Percentiles rank a stretch among this genome's conserved stretches.
These are phyloP conservation scores for Salvelinus alpinus DNA, from an alignment of 2,113 vertebrate genomes.

Conservation along the genomic window DNA sequence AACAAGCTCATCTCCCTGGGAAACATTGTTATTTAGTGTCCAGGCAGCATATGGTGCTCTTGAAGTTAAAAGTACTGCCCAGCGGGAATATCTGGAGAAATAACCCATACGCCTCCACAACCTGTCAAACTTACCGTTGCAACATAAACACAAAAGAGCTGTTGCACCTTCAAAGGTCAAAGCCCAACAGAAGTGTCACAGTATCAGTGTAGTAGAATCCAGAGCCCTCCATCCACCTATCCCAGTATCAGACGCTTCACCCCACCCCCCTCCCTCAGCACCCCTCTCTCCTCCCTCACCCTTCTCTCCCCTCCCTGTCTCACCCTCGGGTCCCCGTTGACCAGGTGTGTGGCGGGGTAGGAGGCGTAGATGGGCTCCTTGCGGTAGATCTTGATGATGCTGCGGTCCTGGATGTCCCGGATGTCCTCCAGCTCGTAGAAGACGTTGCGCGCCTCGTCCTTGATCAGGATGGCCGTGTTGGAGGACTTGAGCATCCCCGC, in stretches of 20 bases:
- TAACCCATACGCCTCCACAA: slow-evolving; percentile 38
- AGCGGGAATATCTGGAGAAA: slow-evolving; percentile 55
- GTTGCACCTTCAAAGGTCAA: too few species aligned
- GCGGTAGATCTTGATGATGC: slow-evolving; percentile 97
- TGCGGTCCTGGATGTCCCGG: slow-evolving; percentile 95
- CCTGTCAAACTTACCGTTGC: slow-evolving; percentile 47
- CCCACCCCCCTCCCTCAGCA: not conserved
- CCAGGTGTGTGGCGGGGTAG: slow-evolving; percentile 90
- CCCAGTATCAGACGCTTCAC: not conserved
- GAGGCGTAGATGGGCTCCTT: slow-evolving; percentile 96
- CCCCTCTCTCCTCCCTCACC: not conserved
- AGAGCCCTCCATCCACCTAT: not conserved
- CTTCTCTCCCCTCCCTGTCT: slow-evolving; percentile 16
- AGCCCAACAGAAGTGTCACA: too few species aligned
- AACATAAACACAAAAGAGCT: slow-evolving; percentile 1
- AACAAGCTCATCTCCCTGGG: slow-evolving; percentile 54
- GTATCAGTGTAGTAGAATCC: too few species aligned
- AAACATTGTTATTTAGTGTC: slow-evolving; percentile 53
- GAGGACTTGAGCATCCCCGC: slow-evolving; percentile 97
- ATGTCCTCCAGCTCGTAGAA: slow-evolving; percentile 99
- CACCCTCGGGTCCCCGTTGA: slow-evolving; percentile 96
- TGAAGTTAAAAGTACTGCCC: slow-evolving; percentile 62
- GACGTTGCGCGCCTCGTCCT: slow-evolving; percentile 94
- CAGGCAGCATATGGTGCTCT: slow-evolving; percentile 66
- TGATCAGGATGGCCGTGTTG: slow-evolving; percentile 98